Conservation (phyloP, 2,888 invertebrate genomes). For the Zonitis immaculata region DNA sequence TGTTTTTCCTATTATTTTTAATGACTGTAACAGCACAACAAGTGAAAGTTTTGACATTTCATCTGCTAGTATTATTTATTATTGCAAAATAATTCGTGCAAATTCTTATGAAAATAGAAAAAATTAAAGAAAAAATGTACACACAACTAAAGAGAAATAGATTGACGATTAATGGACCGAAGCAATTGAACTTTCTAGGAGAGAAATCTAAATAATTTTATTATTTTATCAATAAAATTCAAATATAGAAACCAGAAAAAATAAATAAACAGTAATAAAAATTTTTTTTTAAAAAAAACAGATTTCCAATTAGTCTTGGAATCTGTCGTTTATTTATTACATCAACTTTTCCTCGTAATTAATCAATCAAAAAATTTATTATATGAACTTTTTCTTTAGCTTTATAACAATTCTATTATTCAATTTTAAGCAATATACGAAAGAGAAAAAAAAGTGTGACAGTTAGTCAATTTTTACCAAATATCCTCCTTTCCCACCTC, state of each 20-base stretch:
- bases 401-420: too few relatives aligned
- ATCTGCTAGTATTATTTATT: slow-evolving; percentile 3
- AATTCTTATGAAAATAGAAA: background rate
- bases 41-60: slow-evolving; percentile 16
- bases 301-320: background rate
- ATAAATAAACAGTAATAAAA: too few relatives aligned
- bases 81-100: background rate
- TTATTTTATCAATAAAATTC: too few relatives aligned
- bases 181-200: background rate
- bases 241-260: too few relatives aligned
- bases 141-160: background rate
- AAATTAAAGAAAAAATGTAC: background rate
- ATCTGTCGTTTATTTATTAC: too few relatives aligned
- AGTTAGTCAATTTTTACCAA: background rate
- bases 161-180: background rate
- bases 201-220: background rate
- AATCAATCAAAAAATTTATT: too few relatives aligned
- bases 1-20: background rate
- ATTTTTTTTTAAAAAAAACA: too few relatives aligned
- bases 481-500: background rate
- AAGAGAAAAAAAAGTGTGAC: background rate
- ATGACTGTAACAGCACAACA: background rate
- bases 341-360: too few relatives aligned
- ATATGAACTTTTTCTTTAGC: too few relatives aligned
- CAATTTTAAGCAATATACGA: too few relatives aligned